Evolutionary conservation across 92 coral and sea anemone genomes (phyloP), one percentile per base, ranked within the genome.

Genomic region (Blastomussa wellsi): DNA sequence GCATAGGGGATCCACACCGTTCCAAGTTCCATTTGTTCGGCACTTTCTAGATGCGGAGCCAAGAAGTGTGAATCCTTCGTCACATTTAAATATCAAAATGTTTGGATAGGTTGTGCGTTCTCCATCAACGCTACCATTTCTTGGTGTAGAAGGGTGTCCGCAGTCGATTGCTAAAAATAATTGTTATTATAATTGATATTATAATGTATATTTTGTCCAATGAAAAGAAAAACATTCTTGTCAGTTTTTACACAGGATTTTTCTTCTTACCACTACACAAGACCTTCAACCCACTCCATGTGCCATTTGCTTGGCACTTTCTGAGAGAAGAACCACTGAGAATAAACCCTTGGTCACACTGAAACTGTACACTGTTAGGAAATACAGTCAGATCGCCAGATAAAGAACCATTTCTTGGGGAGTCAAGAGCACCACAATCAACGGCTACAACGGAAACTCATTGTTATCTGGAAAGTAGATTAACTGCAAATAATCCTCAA

Each of bases 11-110:
- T 28, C 33, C 20, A 73, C 72, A 53, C 90, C 98, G 44, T 93
- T 95, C 98, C 98, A 95, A 42, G 85, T 86, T 49, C 93, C 91
- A 71, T 93, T 88, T 35, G 97, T 88, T 74, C 79, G 91, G 53
- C 98, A 95, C 29, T 69, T 68, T 29, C 93, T 89, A 14, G 67
- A 33, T 4, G 76, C 28, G 14, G 94, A 84, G 7, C 98, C 98
- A 49, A 79, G 67, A 20, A 89, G 83, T 17, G 84, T 85, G 73
- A 92, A 95, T 6, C 98, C 98, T 16, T 80, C 86, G 38, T 92
- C 86, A 83, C 98, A 95, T 6, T 29, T 62, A 71, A 92, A 95
- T 70, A 44, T 84, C 24, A 91, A 42, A 32, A 66, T 66, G 76
- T 84, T 91, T 14, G 97, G 94, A 68, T 82, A 93, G 2, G 70